A percentile compares a stretch with the other conserved stretches of the same genome.
Evolutionary conservation across 2,797 vertebrate genomes (phyloP).

Genomic region (Coluber constrictor): DNA sequence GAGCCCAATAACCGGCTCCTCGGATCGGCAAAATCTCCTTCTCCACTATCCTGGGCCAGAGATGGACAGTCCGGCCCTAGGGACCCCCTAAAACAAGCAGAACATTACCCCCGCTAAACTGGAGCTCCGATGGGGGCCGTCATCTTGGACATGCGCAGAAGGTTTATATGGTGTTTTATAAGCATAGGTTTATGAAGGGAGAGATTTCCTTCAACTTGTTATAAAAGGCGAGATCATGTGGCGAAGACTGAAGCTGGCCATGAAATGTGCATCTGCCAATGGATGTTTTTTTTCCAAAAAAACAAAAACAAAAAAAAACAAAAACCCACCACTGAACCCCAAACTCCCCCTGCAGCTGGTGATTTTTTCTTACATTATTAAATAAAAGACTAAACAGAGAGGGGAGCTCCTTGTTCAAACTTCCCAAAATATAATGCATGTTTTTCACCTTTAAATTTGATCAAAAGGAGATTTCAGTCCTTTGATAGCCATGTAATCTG

Average conservation of each 20-base stretch:
- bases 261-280: conserved; percentile 81
- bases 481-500: conserved; percentile 75
- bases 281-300: conserved; percentile 61
- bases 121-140: too few relatives aligned
- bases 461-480: conserved; percentile 65
- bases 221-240: conserved; percentile 98
- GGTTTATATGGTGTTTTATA: conserved; percentile 99
- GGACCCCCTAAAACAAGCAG: too few relatives aligned
- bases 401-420: conserved; percentile 61
- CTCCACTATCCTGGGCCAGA: too few relatives aligned
- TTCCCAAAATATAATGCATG: conserved; percentile 66
- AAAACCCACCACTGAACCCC: too few relatives aligned
- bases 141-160: too few relatives aligned
- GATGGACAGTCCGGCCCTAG: too few relatives aligned
- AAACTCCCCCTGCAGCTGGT: too few relatives aligned
- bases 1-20: too few relatives aligned
- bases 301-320: too few relatives aligned
- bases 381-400: conserved; percentile 31
- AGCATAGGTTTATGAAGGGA: conserved; percentile 98
- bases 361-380: background rate
- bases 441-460: conserved; percentile 73
- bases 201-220: conserved; percentile 96
- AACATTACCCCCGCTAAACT: too few relatives aligned
- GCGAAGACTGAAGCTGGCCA: conserved; percentile 97
- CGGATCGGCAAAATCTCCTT: too few relatives aligned